phyloP scores from a whole-genome alignment of 2,797 vertebrate species.

The Furcifer pardalis region DNA sequence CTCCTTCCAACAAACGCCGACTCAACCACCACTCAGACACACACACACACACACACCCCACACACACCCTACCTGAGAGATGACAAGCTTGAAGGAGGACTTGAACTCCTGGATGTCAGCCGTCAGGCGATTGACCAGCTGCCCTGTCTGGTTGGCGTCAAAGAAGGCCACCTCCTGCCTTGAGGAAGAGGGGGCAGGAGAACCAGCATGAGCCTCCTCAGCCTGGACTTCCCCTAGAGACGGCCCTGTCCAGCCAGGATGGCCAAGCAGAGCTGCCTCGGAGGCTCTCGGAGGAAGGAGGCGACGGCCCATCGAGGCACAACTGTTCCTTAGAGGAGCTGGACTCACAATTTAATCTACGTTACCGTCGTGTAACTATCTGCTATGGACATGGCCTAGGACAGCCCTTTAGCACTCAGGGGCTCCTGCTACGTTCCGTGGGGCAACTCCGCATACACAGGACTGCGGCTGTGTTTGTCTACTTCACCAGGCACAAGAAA shows the following conservation, averaged over 20 bases:
- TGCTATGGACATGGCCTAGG: too few species aligned
- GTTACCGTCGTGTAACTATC: too few species aligned
- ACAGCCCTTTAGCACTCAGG: too few species aligned
- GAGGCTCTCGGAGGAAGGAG: too few species aligned
- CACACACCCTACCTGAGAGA: slow-evolving; percentile 88
- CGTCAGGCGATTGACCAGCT: slow-evolving; percentile 91
- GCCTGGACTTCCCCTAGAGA: not conserved
- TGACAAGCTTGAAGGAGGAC: slow-evolving; percentile 93
- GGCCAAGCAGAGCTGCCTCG: not conserved
- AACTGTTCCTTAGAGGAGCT: too few species aligned
- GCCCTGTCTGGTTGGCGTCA: slow-evolving; percentile 91
- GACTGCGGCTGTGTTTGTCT: too few species aligned
- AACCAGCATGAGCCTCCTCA: not conserved
- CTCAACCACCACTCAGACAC: not conserved
- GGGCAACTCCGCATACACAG: too few species aligned
- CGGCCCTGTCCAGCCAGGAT: not conserved
- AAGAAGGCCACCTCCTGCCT: slow-evolving; percentile 96
- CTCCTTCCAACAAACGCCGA: not conserved
- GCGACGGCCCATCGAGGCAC: too few species aligned
- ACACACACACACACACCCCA: slow-evolving; percentile 61
- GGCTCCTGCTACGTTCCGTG: too few species aligned
- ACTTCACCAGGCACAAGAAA: too few species aligned
- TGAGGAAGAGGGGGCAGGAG: not conserved
- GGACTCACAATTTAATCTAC: too few species aligned
- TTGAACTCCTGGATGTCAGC: slow-evolving; percentile 97